Evolutionary conservation across 2,888 invertebrate genomes (phyloP), one percentile per base, ranked within the genome.

Genomic region (Nasonovia ribisnigri): DNA sequence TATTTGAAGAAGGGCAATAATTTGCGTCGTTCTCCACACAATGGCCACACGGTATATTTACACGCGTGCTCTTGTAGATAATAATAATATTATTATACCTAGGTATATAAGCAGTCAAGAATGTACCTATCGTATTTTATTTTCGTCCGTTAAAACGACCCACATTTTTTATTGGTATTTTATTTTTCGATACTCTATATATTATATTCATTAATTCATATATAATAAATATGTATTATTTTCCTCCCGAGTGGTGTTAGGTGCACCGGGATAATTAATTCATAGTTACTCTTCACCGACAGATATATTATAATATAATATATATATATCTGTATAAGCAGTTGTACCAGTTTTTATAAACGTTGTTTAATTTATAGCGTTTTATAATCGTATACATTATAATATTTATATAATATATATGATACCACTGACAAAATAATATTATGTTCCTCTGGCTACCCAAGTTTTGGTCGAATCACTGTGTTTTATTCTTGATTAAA

Each of bases 311-410:
- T 51, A 84, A 48, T 86, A 86, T 86, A 43, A 16, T 84, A 84
- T 43, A 11, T 20, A 46, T 13, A 42, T 11, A 89, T 43, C 16
- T 43, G 29, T 48, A 29, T 60, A 92, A 43, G 57, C 46, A 60
- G 60, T 48, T 42, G 87, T 87, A 87, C 92, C 87, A 87, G 92
- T 86, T 92, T 87, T 89, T 89, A 86, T 91, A 46, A 86, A 46
- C 91, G 57, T 60, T 86, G 26, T 48, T 92, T 87, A 46, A 60
- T 87, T n/a, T 60, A 86, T 26, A 57, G 42, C 42, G 51, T 54
- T 88, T 26, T 60, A 57, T 46, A 77, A 77, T 3, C 77, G 36
- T 77, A 77, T 77, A 77, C 20, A 77, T 77, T 20, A 77, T 77
- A 36, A 36, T 77, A 77, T 77, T 20, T 77, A 77, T 77, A 36